Percentiles rank a stretch among this genome's conserved stretches.
Conservation (phyloP, 2,888 invertebrate species). For the Spialia ferax region DNA sequence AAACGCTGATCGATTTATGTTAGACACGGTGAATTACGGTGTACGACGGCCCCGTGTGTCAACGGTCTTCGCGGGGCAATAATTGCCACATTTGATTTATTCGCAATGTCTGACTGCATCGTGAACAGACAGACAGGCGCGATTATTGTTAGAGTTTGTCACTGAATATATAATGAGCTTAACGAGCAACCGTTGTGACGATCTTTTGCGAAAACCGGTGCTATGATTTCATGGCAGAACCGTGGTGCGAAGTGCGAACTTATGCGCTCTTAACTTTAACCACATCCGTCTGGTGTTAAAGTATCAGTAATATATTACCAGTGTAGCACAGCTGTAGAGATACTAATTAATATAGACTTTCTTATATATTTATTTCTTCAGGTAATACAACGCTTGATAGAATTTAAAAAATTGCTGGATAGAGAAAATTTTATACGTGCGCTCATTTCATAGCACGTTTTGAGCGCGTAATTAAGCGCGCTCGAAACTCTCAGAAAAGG, state of each 20-base stretch:
- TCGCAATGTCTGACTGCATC: constrained; percentile 48
- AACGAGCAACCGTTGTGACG: constrained; percentile 4
- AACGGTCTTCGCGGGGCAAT: constrained; percentile 51
- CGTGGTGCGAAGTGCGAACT: not conserved
- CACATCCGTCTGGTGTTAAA: too few relatives aligned
- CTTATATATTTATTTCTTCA: not conserved
- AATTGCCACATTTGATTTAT: constrained; percentile 70
- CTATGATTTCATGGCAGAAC: not conserved
- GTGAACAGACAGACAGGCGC: constrained; percentile 7
- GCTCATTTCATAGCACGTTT: not conserved
- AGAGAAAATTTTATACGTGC: not conserved
- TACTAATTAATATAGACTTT: not conserved
- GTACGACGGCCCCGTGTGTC: constrained; percentile 43
- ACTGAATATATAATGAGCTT: constrained; percentile 31
- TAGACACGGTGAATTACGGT: constrained; percentile 43
- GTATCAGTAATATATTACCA: not conserved
- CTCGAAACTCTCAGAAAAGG: constrained; percentile 19
- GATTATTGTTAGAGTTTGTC: constrained; percentile 21
- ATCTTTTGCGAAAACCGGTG: not conserved
- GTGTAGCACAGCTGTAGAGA: too few relatives aligned
- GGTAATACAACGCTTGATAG: not conserved
- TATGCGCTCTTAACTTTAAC: not conserved
- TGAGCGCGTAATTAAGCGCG: constrained; percentile 19
- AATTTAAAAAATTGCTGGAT: not conserved
- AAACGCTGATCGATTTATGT: constrained; percentile 64